Conservation (phyloP, 2,888 invertebrate species). For the Dryobota labecula region DNA sequence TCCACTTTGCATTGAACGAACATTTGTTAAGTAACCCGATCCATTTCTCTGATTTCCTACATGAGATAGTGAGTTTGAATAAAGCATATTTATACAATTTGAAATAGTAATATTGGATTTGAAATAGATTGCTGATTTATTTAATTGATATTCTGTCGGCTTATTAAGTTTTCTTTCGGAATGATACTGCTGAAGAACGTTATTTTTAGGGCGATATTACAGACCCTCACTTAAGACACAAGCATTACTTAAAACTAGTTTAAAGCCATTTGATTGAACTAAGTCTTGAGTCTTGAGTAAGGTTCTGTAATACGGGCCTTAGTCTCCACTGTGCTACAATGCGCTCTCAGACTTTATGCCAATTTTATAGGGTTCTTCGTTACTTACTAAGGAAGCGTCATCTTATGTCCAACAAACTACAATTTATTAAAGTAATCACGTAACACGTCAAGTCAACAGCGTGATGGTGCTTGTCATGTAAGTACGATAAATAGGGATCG, state of each 20-base stretch:
- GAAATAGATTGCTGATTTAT: constrained; percentile 19
- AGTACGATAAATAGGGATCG: neutral
- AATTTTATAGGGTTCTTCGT: neutral
- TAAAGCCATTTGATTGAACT: too few relatives aligned
- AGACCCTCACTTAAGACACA: too few relatives aligned
- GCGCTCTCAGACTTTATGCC: neutral
- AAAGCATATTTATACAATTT: constrained; percentile 20
- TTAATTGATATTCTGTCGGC: neutral
- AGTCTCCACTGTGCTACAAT: neutral
- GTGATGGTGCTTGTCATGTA: constrained; percentile 1
- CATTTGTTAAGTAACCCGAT: constrained; percentile 30
- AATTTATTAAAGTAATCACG: neutral
- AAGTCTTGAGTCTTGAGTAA: too few relatives aligned
- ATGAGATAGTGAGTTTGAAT: constrained; percentile 29
- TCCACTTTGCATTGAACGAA: constrained; percentile 29
- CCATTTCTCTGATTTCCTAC: constrained; percentile 37
- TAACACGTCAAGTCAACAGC: neutral
- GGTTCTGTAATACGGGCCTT: too few relatives aligned
- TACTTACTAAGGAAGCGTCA: neutral
- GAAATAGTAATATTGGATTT: constrained; percentile 1
- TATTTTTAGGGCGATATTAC: too few relatives aligned
- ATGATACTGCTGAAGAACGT: neutral
- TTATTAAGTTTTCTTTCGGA: constrained; percentile 4
- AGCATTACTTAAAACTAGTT: too few relatives aligned
- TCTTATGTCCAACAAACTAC: neutral